Evolutionary conservation across 2,888 invertebrate species (phyloP), one percentile per base, ranked within the genome.

Genomic region (Himalopsyche anomala): DNA sequence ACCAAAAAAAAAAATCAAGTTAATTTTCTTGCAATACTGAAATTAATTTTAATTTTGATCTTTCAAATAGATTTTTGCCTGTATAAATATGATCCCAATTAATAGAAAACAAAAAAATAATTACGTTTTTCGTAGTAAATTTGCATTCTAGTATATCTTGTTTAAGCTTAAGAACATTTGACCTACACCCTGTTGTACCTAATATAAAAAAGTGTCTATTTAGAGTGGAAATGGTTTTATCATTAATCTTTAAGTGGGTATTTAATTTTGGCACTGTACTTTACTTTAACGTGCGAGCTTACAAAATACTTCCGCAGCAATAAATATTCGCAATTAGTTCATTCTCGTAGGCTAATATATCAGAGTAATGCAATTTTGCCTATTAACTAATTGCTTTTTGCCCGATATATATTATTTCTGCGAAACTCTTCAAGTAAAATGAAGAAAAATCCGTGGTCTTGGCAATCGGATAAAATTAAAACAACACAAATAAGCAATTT

Each of bases 301-400:
- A 28, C 74, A 69, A 83, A 74, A 74, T 42, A 83, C 55, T 80
- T 84, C 80, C 84, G 84, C 84, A 80, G 80, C 28, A 19, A 84
- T 84, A 84, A 84, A 84, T 84, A 80, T 54, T 84, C 80, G 19
- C 51, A 84, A 51, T 79, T 79, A 54, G 62, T 42, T 83, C 51
- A 42, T 74, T 80, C 51, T 80, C 51, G 51, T n/a, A 45, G 19
- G 42, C 38, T 38, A 84, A 51, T 79, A 54, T 80, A 38, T 84
- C 54, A 62, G 62, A 28, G 80, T 83, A 80, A 51, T 74, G 80
- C 84, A 84, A 80, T 84, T 80, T 40, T 40, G 17, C 80, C 84
- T 84, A 55, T 84, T 84, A 80, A 84, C 84, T 84, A 80, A 84
- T 84, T 84, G 84, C 56, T 55, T 84, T 81, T 81, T n/a, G n/a